These are phyloP conservation scores for Pyrocephalus nanus DNA, from an alignment of 2,797 vertebrate species.

Conservation along the genomic window DNA sequence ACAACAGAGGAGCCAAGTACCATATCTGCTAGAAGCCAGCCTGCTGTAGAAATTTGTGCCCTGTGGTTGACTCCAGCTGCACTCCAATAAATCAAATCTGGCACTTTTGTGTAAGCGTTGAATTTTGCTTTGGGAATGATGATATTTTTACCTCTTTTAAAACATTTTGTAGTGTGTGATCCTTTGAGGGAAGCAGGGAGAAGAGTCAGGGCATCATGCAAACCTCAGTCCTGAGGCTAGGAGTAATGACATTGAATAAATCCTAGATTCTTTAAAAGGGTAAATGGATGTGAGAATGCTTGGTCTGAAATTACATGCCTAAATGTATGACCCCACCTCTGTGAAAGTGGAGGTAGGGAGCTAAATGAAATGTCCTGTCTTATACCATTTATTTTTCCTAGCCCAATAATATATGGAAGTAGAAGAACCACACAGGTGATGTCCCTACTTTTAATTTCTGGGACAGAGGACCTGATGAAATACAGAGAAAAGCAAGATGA, in stretches of 20 bases:
- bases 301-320: background rate
- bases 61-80: background rate
- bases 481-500: background rate
- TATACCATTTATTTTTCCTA: background rate
- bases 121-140: background rate
- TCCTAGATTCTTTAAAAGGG: background rate
- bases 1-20: background rate
- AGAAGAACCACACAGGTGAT: background rate
- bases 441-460: background rate
- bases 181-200: background rate
- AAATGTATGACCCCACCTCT: background rate
- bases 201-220: background rate
- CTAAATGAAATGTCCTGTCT: background rate
- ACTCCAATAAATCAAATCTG: constrained; percentile 1
- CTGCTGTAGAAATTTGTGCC: background rate
- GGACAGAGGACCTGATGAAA: background rate
- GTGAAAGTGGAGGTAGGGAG: background rate
- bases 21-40: background rate
- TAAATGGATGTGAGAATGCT: background rate
- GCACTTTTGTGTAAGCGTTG: background rate
- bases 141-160: background rate
- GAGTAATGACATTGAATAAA: background rate
- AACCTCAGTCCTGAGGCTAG: background rate
- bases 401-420: background rate
- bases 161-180: background rate